Percentiles rank a stretch among this genome's conserved stretches.
These are phyloP conservation scores for Prietella phreatophila DNA, from an alignment of 2,113 vertebrate species.

Conservation along the genomic window DNA sequence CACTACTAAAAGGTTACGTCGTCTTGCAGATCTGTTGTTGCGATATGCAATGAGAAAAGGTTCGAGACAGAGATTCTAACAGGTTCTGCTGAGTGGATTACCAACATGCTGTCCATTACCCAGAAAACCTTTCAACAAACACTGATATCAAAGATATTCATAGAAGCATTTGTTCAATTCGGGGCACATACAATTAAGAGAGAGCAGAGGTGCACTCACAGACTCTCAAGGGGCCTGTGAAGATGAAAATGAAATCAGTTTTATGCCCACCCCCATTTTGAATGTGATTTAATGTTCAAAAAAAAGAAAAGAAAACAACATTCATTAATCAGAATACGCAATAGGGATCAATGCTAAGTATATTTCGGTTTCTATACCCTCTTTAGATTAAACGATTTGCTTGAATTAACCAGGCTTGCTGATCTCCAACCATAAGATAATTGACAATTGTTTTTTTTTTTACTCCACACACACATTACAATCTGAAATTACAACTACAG, in stretches of 20 bases:
- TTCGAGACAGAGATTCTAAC: neutral
- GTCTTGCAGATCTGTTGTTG: neutral
- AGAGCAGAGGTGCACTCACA: neutral
- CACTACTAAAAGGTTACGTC: neutral
- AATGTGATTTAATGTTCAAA: conserved; percentile 14
- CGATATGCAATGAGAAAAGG: neutral
- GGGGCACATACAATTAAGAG: neutral
- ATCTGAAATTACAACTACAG: neutral
- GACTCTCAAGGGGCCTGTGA: conserved; percentile 24
- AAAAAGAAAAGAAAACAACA: conserved; percentile 11
- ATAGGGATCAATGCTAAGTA: conserved; percentile 42
- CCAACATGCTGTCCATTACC: conserved; percentile 6
- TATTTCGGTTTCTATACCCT: conserved; percentile 8
- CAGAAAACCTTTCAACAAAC: conserved; percentile 27
- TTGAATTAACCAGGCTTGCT: neutral
- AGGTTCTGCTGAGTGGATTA: conserved; percentile 21
- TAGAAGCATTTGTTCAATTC: conserved; percentile 19
- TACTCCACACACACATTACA: neutral
- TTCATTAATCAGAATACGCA: conserved; percentile 17
- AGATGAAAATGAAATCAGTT: neutral
- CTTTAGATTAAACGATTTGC: conserved; percentile 28
- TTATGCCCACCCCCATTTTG: neutral
- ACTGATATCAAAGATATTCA: conserved; percentile 28
- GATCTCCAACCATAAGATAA: neutral
- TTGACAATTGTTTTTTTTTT: neutral